Percentiles rank a stretch among this genome's conserved stretches.
These are phyloP conservation scores for Erynnis tages DNA, from an alignment of 2,888 invertebrate species.

Conservation along the genomic window DNA sequence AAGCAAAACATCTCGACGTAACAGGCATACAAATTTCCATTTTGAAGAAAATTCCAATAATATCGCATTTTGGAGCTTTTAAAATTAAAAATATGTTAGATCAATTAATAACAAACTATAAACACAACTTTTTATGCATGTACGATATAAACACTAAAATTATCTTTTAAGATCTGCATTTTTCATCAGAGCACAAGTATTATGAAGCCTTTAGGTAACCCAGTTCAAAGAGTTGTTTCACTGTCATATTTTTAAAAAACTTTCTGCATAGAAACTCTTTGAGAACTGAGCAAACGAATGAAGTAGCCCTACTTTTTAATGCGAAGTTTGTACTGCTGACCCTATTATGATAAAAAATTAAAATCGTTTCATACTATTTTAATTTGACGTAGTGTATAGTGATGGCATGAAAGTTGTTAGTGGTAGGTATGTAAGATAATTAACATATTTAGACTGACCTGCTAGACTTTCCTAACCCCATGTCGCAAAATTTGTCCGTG, in stretches of 20 bases:
- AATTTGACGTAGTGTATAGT: too few species aligned
- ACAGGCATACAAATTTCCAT: too few species aligned
- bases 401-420: neutral
- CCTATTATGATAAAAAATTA: constrained; percentile 6
- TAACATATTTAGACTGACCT: too few species aligned
- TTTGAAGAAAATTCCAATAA: too few species aligned
- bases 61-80: too few species aligned
- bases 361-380: neutral
- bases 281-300: constrained; percentile 13
- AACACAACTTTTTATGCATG: neutral
- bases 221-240: constrained; percentile 4
- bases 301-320: constrained; percentile 14
- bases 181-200: neutral
- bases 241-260: constrained; percentile 16
- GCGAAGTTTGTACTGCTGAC: constrained; percentile 13
- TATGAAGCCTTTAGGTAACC: constrained; percentile 7
- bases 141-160: neutral
- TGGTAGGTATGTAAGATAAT: too few species aligned
- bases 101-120: too few species aligned
- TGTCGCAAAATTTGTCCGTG: too few species aligned
- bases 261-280: constrained; percentile 12
- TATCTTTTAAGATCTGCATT: neutral
- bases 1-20: too few species aligned
- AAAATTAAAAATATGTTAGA: too few species aligned
- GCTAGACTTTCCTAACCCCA: too few species aligned